Evolutionary conservation across 2,113 vertebrate genomes (phyloP).

Genomic region (Anarrhichthys ocellatus): DNA sequence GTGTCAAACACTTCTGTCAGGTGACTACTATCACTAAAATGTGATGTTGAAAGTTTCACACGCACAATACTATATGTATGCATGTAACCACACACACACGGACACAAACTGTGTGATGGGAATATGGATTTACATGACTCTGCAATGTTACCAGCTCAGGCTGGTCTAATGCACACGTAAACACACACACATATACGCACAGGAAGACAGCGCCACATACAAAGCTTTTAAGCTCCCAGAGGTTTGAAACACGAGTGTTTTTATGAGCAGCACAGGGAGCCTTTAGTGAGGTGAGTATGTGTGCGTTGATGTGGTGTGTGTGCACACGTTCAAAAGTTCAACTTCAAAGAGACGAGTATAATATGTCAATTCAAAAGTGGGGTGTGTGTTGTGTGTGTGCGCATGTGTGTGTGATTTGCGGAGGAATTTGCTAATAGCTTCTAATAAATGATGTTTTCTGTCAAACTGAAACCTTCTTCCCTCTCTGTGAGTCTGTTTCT

Average conservation of each 20-base stretch:
- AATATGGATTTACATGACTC: slow-evolving; percentile 44
- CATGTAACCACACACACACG: not conserved
- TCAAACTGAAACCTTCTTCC: slow-evolving; percentile 7
- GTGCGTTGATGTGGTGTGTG: slow-evolving; percentile 38
- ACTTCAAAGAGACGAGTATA: slow-evolving; percentile 63
- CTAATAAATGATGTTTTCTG: slow-evolving; percentile 42
- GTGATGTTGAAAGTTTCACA: slow-evolving; percentile 6
- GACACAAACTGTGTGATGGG: slow-evolving; percentile 34
- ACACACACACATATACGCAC: not conserved
- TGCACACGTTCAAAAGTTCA: slow-evolving; percentile 60
- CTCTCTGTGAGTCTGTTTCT: not conserved
- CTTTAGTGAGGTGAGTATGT: slow-evolving; percentile 45
- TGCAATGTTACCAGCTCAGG: slow-evolving; percentile 40
- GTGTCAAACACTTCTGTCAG: slow-evolving; percentile 3
- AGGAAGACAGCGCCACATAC: slow-evolving; percentile 53
- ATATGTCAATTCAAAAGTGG: slow-evolving; percentile 44
- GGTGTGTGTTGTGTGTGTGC: slow-evolving; percentile 11
- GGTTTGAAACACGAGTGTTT: slow-evolving; percentile 78
- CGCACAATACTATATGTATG: not conserved
- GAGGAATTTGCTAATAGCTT: slow-evolving; percentile 20
- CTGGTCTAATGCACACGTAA: slow-evolving; percentile 40
- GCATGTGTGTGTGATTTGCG: slow-evolving; percentile 5
- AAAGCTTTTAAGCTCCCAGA: slow-evolving; percentile 75
- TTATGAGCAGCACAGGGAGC: slow-evolving; percentile 65
- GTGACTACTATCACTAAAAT: not conserved